Conservation (phyloP, 2,113 vertebrate species). For the Riparia riparia region DNA sequence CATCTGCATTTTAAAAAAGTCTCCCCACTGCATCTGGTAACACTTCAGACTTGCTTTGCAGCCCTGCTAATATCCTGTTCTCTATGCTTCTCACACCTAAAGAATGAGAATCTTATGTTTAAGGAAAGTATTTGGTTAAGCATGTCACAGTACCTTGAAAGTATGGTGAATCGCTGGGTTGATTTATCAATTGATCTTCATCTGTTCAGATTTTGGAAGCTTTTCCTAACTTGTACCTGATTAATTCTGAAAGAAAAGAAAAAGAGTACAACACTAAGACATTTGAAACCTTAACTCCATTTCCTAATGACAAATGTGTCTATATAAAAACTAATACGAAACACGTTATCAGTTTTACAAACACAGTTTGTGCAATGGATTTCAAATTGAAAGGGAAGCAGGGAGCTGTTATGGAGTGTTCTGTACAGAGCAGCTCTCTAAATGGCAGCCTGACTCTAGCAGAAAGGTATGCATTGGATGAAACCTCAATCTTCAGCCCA, state of each 20-base stretch:
- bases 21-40: conserved; percentile 44
- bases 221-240: conserved; percentile 68
- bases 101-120: conserved; percentile 11
- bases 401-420: conserved; percentile 52
- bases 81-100: conserved; percentile 16
- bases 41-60: conserved; percentile 21
- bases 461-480: conserved; percentile 62
- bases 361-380: conserved; percentile 18
- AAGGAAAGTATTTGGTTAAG: conserved; percentile 46
- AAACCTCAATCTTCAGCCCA: conserved; percentile 56
- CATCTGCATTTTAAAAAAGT: not conserved
- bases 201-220: conserved; percentile 70
- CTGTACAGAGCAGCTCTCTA: conserved; percentile 51
- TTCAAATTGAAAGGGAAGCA: conserved; percentile 64
- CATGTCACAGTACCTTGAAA: conserved; percentile 71
- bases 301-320: not conserved
- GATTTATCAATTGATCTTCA: conserved; percentile 77
- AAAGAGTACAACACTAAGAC: conserved; percentile 17
- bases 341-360: conserved; percentile 27
- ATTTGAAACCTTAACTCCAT: not conserved
- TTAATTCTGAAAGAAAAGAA: conserved; percentile 67
- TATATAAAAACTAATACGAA: not conserved
- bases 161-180: conserved; percentile 63
- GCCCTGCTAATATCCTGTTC: conserved; percentile 39
- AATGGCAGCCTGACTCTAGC: conserved; percentile 63